These are phyloP conservation scores for Psophia crepitans DNA, from an alignment of 2,113 vertebrate genomes.

Conservation along the genomic window DNA sequence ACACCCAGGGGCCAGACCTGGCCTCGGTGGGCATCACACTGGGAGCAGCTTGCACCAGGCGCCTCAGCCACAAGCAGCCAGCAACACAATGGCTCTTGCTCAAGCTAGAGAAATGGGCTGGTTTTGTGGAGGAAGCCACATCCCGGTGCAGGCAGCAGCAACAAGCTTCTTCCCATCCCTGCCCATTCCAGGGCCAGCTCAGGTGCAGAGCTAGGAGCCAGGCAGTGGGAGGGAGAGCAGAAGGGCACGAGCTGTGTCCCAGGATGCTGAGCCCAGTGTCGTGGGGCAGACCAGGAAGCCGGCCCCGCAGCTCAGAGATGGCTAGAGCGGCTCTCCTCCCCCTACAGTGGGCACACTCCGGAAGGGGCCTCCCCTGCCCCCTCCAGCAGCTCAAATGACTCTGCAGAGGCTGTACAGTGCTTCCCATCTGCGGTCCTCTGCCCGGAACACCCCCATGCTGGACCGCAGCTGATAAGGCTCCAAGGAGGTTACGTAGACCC, in stretches of 20 bases:
- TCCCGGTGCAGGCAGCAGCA: background rate
- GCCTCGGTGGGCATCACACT: rapidly evolving
- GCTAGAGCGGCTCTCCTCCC: background rate
- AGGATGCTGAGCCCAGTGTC: background rate
- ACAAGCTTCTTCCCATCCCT: background rate
- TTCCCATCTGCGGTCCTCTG: background rate
- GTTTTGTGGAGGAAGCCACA: background rate
- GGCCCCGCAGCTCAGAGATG: rapidly evolving
- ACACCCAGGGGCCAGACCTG: background rate
- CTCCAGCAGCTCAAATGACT: background rate
- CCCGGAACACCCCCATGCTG: slow-evolving; percentile 33
- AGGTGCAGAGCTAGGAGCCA: rapidly evolving
- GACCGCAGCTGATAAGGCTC: slow-evolving; percentile 42
- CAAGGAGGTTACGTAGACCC: background rate
- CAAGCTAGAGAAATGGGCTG: rapidly evolving
- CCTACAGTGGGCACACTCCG: background rate
- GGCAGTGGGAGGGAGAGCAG: background rate
- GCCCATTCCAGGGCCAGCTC: background rate
- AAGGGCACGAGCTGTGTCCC: background rate
- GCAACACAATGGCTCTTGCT: rapidly evolving
- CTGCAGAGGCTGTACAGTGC: background rate
- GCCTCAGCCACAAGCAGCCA: background rate
- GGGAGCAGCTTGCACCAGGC: rapidly evolving
- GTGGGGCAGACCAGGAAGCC: background rate
- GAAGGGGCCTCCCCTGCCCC: slow-evolving; percentile 22